These are phyloP conservation scores for Macrophya alboannulata DNA, from an alignment of 2,888 invertebrate species.

Conservation along the genomic window DNA sequence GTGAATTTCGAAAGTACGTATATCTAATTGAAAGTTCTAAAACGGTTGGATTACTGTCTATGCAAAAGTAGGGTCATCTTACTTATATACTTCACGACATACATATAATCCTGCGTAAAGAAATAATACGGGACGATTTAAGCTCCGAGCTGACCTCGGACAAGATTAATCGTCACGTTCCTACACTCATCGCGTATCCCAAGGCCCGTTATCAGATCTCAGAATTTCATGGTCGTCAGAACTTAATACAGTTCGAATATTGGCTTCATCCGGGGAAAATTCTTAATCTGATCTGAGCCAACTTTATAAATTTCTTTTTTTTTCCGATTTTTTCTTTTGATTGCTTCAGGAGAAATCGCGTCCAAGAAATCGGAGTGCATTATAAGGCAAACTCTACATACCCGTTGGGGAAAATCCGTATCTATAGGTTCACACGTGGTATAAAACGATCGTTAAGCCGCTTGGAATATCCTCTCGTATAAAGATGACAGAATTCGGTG, in stretches of 20 bases:
- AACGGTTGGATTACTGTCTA: not conserved
- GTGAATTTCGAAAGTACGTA: slow-evolving; percentile 2
- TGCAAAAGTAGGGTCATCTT: not conserved
- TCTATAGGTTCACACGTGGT: not conserved
- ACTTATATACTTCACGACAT: not conserved
- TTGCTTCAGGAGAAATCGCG: no score
- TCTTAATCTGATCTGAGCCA: not conserved
- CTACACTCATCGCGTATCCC: not conserved
- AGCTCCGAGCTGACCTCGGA: slow-evolving; percentile 30
- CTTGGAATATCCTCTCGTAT: slow-evolving; percentile 1
- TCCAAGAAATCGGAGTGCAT: no score
- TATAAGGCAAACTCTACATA: no score
- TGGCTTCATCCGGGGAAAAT: not conserved
- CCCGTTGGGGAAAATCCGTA: no score
- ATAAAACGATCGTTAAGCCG: not conserved
- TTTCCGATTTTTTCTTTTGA: no score
- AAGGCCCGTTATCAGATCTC: slow-evolving; percentile 8
- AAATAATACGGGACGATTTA: not conserved
- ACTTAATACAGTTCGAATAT: not conserved
- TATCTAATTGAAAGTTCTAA: not conserved
- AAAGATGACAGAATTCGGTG: no score
- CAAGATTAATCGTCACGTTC: slow-evolving; percentile 33
- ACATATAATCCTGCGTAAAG: not conserved
- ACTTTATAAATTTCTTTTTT: no score
- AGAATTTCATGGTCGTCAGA: slow-evolving; percentile 17